These are phyloP conservation scores for Mythimna vitellina DNA, from an alignment of 2,888 invertebrate genomes.

Conservation along the genomic window DNA sequence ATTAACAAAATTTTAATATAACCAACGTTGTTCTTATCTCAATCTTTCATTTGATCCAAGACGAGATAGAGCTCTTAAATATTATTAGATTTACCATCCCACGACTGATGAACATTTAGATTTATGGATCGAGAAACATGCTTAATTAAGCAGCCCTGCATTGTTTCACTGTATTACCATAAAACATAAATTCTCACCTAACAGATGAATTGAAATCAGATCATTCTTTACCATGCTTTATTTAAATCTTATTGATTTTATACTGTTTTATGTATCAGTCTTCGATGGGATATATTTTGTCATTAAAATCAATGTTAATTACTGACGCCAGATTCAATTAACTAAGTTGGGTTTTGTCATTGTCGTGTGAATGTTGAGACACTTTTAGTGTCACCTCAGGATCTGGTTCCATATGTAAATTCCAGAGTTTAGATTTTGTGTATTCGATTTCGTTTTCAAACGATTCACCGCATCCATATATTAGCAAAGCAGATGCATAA, in stretches of 20 bases:
- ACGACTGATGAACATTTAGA: slow-evolving; percentile 81
- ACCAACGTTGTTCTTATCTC: slow-evolving; percentile 72
- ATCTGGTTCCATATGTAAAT: slow-evolving; percentile 8
- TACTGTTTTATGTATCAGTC: slow-evolving; percentile 54
- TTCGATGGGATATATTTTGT: slow-evolving; percentile 32
- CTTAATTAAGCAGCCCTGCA: slow-evolving; percentile 85
- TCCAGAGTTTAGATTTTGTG: background rate
- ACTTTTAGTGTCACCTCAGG: background rate
- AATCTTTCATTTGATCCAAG: slow-evolving; percentile 78
- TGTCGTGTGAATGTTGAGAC: slow-evolving; percentile 25
- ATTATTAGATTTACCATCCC: slow-evolving; percentile 60
- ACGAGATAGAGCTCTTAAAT: slow-evolving; percentile 54
- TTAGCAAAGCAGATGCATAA: slow-evolving; percentile 14
- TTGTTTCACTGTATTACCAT: slow-evolving; percentile 79
- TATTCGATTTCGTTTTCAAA: slow-evolving; percentile 18
- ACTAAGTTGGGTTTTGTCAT: slow-evolving; percentile 9
- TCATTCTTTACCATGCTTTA: slow-evolving; percentile 62
- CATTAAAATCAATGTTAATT: slow-evolving; percentile 43
- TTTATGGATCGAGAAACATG: slow-evolving; percentile 88
- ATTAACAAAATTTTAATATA: slow-evolving; percentile 55
- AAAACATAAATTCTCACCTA: slow-evolving; percentile 76
- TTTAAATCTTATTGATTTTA: slow-evolving; percentile 64
- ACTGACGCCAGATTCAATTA: slow-evolving; percentile 23
- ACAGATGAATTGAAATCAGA: slow-evolving; percentile 70
- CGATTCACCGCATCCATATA: slow-evolving; percentile 29